Percentiles rank a stretch among this genome's conserved stretches.
Evolutionary conservation across 92 coral and sea anemone genomes (phyloP).

Genomic region (Hydrozoanthus gracilis): DNA sequence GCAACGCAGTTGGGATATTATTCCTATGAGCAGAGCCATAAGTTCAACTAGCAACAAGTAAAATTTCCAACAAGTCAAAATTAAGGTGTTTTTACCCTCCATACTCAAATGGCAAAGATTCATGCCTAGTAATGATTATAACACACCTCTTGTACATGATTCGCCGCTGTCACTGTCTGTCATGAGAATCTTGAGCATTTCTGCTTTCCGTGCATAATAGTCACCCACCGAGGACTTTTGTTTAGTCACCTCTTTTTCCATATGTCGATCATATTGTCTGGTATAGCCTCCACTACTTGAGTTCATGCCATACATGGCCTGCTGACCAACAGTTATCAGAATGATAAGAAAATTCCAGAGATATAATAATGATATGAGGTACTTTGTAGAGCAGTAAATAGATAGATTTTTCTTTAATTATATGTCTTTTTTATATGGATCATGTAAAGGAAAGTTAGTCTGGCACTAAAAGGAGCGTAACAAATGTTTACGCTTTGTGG

Average conservation of each 20-base stretch:
- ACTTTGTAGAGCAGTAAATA: no score
- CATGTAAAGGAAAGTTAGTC: no score
- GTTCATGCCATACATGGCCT: slow-evolving; percentile 94
- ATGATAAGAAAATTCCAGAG: not conserved
- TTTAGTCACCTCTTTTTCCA: slow-evolving; percentile 84
- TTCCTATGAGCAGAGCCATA: slow-evolving; percentile 52
- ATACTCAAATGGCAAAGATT: not conserved
- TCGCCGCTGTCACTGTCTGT: slow-evolving; percentile 95
- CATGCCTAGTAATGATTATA: not conserved
- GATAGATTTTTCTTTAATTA: no score
- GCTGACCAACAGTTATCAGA: not conserved
- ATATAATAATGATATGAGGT: not conserved
- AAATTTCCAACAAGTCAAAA: not conserved
- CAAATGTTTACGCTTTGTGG: no score
- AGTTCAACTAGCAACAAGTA: not conserved
- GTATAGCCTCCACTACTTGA: slow-evolving; percentile 79
- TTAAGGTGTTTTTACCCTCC: not conserved
- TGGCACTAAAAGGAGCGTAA: no score
- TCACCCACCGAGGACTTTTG: slow-evolving; percentile 92
- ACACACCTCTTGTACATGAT: slow-evolving; percentile 89
- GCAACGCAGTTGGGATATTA: slow-evolving; percentile 78
- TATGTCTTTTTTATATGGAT: no score
- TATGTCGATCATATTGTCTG: slow-evolving; percentile 75
- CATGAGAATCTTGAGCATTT: slow-evolving; percentile 92
- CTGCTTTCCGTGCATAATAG: slow-evolving; percentile 94